These are phyloP conservation scores for Oryzias melastigma DNA, from an alignment of 2,113 vertebrate species.

Conservation along the genomic window DNA sequence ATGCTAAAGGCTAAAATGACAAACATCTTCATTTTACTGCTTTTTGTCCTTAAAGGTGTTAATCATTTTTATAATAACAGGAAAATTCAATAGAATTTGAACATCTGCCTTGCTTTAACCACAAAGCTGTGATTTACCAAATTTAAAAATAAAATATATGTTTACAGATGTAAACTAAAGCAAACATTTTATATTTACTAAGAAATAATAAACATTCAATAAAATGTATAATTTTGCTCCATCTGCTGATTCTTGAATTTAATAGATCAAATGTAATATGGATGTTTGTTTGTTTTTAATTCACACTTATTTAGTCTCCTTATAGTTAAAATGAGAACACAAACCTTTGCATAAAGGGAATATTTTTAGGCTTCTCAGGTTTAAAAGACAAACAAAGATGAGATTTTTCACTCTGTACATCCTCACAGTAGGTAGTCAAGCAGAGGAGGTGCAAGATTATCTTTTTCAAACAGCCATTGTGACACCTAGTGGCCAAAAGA, in stretches of 20 bases:
- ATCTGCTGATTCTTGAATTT: no score
- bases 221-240: background rate
- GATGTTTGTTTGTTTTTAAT: background rate
- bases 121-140: no score
- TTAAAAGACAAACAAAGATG: conserved; percentile 9
- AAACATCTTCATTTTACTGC: no score
- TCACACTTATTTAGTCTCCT: background rate
- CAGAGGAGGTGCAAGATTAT: conserved; percentile 1
- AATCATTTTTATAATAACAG: no score
- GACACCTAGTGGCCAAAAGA: conserved; percentile 69
- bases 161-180: no score
- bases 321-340: background rate
- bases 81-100: no score
- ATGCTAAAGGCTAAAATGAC: no score
- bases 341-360: background rate
- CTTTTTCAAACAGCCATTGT: conserved; percentile 60
- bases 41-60: no score
- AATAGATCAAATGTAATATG: background rate
- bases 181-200: no score
- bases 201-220: conserved; percentile 1
- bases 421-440: background rate
- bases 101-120: no score
- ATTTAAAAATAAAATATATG: no score
- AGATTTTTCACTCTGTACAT: background rate
- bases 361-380: background rate